Base-by-base conservation (phyloP, 2,888 invertebrate genomes). In the Brenthis hecate region DNA sequence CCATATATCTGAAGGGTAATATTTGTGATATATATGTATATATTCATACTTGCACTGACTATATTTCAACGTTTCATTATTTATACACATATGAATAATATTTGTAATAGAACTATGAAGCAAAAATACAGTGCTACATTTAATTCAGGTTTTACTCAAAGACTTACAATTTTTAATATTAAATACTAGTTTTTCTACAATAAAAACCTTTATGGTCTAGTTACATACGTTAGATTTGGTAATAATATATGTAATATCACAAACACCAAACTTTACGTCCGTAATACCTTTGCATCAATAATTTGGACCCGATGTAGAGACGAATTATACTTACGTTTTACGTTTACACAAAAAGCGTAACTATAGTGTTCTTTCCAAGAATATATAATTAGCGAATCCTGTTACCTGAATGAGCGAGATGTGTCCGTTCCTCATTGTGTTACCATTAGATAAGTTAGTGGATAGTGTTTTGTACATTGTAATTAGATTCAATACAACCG, bases 371-470 rank as follows among this genome's bases (percentile, higher is more conserved):
- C n/a, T 53, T 61, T 19, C 53, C 62, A 61, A 65, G 56, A 68
- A 56, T 58, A 51, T 78, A 81, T 76, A 74, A 77, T 79, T 80
- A 76, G 75, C 76, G 57, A 77, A 84, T 87, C 84, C 87, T 87
- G 90, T 91, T 91, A 90, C 91, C 89, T 89, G 87, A 91, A 85
- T 87, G 90, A 90, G 87, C 85, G 90, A 87, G 81, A 85, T 83
- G 82, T 83, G 85, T 89, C 87, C 87, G 91, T 90, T 91, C 92
- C 92, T 91, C 88, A 85, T 87, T 83, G 85, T 85, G 92, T 92
- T 92, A 92, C 92, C 92, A 92, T 90, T 92, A 92, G 85, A 85
- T 92, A 89, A 92, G 91, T 88, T 90, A 91, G 90, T 74, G 73
- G 85, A 82, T 70, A 72, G 54, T 48, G 50, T 87, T 89, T 87